Conservation (phyloP, 2,113 vertebrate species). For the Ahaetulla prasina region DNA sequence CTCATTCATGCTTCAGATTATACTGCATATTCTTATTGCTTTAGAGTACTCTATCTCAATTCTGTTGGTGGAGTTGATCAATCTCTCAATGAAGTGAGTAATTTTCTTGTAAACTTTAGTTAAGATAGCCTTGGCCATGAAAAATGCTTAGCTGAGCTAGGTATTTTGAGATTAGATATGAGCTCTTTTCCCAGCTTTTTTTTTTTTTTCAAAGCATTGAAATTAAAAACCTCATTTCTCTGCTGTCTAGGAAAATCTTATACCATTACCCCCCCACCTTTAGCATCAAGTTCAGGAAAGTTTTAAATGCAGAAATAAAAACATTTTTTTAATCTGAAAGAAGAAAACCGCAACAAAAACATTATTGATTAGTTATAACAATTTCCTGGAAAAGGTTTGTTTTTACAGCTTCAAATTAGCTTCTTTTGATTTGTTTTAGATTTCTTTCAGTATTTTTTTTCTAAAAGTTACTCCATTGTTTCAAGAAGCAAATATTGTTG, state of each 20-base stretch:
- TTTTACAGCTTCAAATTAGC: neutral
- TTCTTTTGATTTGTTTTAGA: neutral
- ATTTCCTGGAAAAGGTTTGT: neutral
- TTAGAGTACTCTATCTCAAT: neutral
- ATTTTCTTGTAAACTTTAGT: neutral
- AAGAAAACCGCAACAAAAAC: neutral
- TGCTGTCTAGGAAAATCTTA: neutral
- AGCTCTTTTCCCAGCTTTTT: neutral
- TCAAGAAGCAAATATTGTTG: neutral
- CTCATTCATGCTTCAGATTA: neutral
- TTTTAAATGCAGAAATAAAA: neutral
- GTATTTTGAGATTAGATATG: neutral
- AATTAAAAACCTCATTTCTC: neutral
- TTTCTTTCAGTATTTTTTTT: neutral
- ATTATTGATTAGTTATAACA: neutral
- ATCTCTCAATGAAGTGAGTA: neutral
- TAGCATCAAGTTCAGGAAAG: neutral
- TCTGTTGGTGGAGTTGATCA: neutral
- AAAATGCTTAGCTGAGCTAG: neutral
- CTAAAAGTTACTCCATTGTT: neutral
- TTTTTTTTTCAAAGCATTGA: neutral
- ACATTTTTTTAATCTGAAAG: neutral
- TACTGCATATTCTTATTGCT: neutral
- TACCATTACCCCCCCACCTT: neutral
- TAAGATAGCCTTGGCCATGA: neutral